Percentiles rank a stretch among this genome's conserved stretches.
Conservation (phyloP, 2,888 invertebrate genomes). For the Protonemura montana region DNA sequence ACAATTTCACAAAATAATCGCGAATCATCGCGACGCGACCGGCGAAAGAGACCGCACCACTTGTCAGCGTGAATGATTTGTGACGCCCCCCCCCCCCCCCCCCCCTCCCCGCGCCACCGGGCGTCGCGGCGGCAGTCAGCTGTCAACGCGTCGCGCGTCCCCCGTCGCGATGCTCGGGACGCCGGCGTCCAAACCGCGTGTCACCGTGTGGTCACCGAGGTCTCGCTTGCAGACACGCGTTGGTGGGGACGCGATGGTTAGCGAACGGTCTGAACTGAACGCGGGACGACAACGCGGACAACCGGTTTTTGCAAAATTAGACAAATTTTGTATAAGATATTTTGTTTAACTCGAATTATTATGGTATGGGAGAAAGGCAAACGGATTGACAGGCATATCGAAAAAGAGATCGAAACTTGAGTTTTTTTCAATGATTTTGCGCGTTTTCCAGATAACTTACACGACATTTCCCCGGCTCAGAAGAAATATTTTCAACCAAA, state of each 20-base stretch:
- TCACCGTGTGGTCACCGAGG: background rate
- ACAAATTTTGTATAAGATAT: too few species aligned
- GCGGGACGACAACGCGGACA: background rate
- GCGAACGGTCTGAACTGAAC: background rate
- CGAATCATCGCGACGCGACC: background rate
- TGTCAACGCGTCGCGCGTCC: conserved; percentile 16
- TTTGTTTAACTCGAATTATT: too few species aligned
- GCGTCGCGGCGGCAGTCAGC: background rate
- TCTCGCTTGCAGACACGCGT: background rate
- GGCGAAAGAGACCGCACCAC: background rate
- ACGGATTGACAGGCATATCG: too few species aligned
- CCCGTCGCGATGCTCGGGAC: background rate
- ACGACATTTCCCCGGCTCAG: too few species aligned
- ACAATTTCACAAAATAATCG: background rate
- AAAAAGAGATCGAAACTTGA: too few species aligned
- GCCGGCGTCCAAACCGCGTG: conserved; percentile 1
- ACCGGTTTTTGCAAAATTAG: too few species aligned
- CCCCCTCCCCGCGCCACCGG: background rate
- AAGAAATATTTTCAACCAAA: too few species aligned
- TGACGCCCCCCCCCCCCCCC: conserved; percentile 7
- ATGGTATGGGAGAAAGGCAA: too few species aligned
- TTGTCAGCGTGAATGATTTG: conserved; percentile 17
- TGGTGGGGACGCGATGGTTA: too few species aligned
- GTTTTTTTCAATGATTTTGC: too few species aligned
- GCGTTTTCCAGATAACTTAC: too few species aligned